phyloP scores from a whole-genome alignment of 2,113 vertebrate species.

The Syngnathus floridae region DNA sequence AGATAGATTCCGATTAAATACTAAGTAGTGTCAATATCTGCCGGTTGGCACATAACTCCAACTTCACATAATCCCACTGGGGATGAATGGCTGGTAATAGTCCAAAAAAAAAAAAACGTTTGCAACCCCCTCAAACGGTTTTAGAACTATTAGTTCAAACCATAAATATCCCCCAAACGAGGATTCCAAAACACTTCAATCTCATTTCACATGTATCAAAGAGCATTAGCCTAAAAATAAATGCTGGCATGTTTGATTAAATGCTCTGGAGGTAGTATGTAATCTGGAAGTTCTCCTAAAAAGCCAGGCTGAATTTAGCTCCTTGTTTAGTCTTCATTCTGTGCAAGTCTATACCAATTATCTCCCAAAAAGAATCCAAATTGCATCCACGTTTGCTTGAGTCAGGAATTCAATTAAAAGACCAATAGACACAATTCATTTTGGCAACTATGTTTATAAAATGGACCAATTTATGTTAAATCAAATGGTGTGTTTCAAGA shows the following conservation, averaged over 20 bases:
- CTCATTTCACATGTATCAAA: too few species aligned
- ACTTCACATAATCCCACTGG: background rate
- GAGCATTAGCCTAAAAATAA: too few species aligned
- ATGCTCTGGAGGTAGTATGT: too few species aligned
- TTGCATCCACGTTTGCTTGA: background rate
- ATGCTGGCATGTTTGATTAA: too few species aligned
- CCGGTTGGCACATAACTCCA: constrained; percentile 1
- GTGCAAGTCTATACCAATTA: background rate
- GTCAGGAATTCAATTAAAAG: background rate
- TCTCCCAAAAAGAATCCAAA: background rate
- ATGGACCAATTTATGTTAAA: background rate
- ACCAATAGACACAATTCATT: background rate
- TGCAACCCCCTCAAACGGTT: background rate
- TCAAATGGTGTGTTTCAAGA: background rate
- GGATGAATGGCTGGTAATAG: too few species aligned
- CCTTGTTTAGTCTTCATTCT: background rate
- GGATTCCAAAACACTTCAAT: too few species aligned
- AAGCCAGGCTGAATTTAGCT: too few species aligned
- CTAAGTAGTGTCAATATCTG: constrained; percentile 13
- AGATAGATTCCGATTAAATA: constrained; percentile 33
- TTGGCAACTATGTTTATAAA: too few species aligned
- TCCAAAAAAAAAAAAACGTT: too few species aligned
- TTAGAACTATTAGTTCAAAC: too few species aligned
- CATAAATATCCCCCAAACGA: too few species aligned
- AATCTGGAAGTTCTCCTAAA: too few species aligned